phyloP scores from a whole-genome alignment of 1,140 invertebrate genomes.

The Drosophila tani region DNA sequence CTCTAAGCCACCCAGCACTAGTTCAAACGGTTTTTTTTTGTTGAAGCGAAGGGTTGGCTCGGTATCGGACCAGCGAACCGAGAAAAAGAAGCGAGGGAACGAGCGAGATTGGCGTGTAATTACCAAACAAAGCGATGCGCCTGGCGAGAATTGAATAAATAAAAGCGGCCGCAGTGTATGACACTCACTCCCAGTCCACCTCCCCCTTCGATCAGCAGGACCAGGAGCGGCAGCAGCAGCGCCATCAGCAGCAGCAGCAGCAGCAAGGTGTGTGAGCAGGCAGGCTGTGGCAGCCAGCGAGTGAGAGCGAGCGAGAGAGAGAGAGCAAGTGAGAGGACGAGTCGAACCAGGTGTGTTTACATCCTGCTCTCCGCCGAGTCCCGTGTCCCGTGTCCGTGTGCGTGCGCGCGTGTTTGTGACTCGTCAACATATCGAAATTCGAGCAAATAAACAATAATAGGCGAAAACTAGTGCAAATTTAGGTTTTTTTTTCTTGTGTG shows the following conservation, averaged over 20 bases:
- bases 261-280: constrained; percentile 14
- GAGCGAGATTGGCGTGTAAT: constrained; percentile 26
- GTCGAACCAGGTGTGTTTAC: constrained; percentile 39
- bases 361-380: constrained; percentile 28
- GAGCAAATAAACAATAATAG: constrained; percentile 27
- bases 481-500: constrained; percentile 20
- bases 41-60: constrained; percentile 14
- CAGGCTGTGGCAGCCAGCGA: constrained; percentile 23
- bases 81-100: constrained; percentile 7
- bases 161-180: constrained; percentile 40
- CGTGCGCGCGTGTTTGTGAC: constrained; percentile 10
- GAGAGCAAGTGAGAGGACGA: constrained; percentile 21
- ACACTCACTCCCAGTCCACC: constrained; percentile 30
- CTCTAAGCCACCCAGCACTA: constrained; percentile 3
- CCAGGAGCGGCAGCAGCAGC: constrained; percentile 26
- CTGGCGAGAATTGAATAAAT: constrained; percentile 48
- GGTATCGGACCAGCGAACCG: constrained; percentile 3
- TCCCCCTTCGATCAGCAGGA: constrained; percentile 17
- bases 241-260: neutral
- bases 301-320: constrained; percentile 8
- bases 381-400: constrained; percentile 3
- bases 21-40: constrained; percentile 19
- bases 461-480: constrained; percentile 9
- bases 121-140: constrained; percentile 49
- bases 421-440: constrained; percentile 19